Evolutionary conservation across 2,888 invertebrate genomes (phyloP), one percentile per base, ranked within the genome.

Genomic region (Argyresthia albistria): DNA sequence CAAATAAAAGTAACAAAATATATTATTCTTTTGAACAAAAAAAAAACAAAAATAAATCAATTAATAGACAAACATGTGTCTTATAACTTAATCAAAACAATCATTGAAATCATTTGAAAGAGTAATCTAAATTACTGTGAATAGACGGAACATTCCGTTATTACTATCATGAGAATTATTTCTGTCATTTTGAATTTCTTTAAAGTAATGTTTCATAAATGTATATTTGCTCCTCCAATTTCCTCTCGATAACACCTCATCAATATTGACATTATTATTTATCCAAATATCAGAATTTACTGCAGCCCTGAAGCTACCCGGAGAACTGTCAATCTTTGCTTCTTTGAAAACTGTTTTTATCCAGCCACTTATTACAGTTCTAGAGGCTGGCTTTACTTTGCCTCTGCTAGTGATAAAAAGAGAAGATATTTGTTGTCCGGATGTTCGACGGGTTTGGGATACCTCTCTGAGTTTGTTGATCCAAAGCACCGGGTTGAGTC

Each of bases 331-430:
- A 43, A 57, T 57, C 10, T 46, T 45, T 9, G 55, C 56, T n/a
- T 54, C 51, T 43, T 15, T 37, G 4, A 57, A 47, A 4, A 56
- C 9, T 11, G 46, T 43, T 43, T 57, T 56, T 8, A 59, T 46
- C 56, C 57, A 59, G 9, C 55, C 54, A n/a, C 58, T 57, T 35
- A 59, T 57, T 0, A 56, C 45, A 16, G 59, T 46, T 1, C 55
- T 43, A 9, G 58, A 58, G 6, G 58, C 59, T 11, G 55, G 16
- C 14, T 55, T 57, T 15, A 51, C 35, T n/a, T 42, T 14, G 1
- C 54, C 57, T 37, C 58, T 39, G 0, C 54, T 12, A 0, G 53
- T 55, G 1, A 58, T 42, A 51, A 59, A 58, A 3, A 58, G 42
- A 39, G n/a, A 50, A 12, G 39, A 39, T 37, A 42, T 53, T 15